These are phyloP conservation scores for Microvelia longipes DNA, from an alignment of 1,140 invertebrate genomes.

Conservation along the genomic window DNA sequence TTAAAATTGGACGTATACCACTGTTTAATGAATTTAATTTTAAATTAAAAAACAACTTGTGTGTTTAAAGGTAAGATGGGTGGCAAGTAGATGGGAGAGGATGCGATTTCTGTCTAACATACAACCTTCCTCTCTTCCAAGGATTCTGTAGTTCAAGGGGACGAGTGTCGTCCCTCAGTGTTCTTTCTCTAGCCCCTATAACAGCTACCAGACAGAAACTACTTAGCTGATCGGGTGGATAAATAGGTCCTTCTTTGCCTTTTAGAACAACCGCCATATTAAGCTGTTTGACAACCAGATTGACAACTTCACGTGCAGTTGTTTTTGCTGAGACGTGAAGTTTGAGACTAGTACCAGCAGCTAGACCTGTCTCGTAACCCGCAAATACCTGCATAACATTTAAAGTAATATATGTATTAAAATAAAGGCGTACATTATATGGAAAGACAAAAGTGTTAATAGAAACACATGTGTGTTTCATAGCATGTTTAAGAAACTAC, in stretches of 20 bases:
- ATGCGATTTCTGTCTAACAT: constrained; percentile 58
- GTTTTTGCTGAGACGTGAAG: constrained; percentile 80
- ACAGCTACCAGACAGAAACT: constrained; percentile 89
- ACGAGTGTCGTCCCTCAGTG: constrained; percentile 82
- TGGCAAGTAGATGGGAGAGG: neutral
- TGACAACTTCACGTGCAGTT: constrained; percentile 81
- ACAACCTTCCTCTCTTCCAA: constrained; percentile 83
- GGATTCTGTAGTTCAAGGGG: constrained; percentile 84
- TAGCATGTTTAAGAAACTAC: too few species aligned
- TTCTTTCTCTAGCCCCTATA: constrained; percentile 78
- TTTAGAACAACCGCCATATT: constrained; percentile 82
- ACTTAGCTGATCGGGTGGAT: constrained; percentile 55
- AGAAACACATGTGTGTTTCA: too few species aligned
- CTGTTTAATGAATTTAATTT: too few species aligned
- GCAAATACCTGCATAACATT: constrained; percentile 57
- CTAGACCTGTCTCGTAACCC: constrained; percentile 85
- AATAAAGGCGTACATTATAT: too few species aligned
- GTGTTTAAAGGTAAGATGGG: neutral
- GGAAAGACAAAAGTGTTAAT: too few species aligned
- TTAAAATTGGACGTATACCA: too few species aligned
- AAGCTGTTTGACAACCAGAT: constrained; percentile 81
- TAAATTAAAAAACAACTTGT: too few species aligned
- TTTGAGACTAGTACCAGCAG: constrained; percentile 78
- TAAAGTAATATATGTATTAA: neutral
- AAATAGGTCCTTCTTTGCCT: constrained; percentile 69